A percentile compares a stretch with the other conserved stretches of the same genome.
Evolutionary conservation across 2,888 invertebrate species (phyloP).

Genomic region (Pollenia angustigena): DNA sequence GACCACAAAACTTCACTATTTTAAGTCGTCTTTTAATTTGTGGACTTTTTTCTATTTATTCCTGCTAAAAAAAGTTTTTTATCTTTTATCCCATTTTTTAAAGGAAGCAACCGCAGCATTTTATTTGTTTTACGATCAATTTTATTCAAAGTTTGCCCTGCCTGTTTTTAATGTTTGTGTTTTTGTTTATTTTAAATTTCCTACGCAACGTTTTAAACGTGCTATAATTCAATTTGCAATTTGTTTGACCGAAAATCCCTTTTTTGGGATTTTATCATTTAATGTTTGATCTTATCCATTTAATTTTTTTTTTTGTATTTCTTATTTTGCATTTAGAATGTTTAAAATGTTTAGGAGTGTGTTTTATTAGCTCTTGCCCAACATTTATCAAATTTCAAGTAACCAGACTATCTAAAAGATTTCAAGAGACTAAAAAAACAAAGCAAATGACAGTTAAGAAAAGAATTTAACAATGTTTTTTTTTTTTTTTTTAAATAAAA

Average conservation of each 20-base stretch:
- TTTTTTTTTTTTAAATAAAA: too few relatives aligned
- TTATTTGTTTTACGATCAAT: too few relatives aligned
- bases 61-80: too few relatives aligned
- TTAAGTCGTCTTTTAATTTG: too few relatives aligned
- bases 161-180: background rate
- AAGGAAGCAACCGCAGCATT: too few relatives aligned
- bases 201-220: background rate
- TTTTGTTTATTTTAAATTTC: background rate
- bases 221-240: constrained; percentile 50
- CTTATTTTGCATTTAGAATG: background rate
- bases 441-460: too few relatives aligned
- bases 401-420: background rate
- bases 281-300: background rate
- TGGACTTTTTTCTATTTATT: too few relatives aligned
- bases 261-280: constrained; percentile 32
- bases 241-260: constrained; percentile 32
- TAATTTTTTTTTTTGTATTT: constrained; percentile 6
- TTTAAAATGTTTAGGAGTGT: background rate
- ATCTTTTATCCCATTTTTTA: too few relatives aligned
- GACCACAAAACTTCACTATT: too few relatives aligned
- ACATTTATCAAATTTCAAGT: constrained; percentile 33
- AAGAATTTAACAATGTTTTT: too few relatives aligned
- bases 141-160: background rate
- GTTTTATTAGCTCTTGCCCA: constrained; percentile 20
- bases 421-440: too few relatives aligned